Evolutionary conservation across 2,113 vertebrate genomes (phyloP).

Genomic region (Brevimyrus niger): DNA sequence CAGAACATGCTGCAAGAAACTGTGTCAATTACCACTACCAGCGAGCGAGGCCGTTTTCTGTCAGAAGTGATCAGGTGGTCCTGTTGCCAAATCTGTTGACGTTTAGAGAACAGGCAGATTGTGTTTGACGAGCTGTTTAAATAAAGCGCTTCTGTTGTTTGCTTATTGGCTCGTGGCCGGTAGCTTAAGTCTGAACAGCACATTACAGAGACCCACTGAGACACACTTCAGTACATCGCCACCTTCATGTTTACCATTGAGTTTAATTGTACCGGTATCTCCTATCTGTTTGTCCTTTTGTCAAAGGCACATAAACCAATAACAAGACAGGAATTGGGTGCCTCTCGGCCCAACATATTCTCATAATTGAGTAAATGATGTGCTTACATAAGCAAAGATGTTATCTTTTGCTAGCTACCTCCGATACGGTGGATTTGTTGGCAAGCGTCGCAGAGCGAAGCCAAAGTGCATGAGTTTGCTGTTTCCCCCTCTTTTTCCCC

Average conservation of each 20-base stretch:
- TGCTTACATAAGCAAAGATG: background rate
- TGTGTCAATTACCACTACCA: background rate
- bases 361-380: background rate
- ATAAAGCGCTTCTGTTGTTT: slow-evolving; percentile 24
- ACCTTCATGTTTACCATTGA: background rate
- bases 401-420: background rate
- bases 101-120: slow-evolving; percentile 1
- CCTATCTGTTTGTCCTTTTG: background rate
- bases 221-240: background rate
- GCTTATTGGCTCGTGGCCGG: slow-evolving; percentile 15
- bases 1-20: background rate
- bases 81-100: slow-evolving; percentile 2
- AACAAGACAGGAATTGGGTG: background rate
- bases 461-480: background rate
- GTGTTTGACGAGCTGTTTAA: slow-evolving; percentile 18
- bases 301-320: background rate
- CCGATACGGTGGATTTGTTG: background rate
- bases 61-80: slow-evolving; percentile 8
- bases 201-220: background rate
- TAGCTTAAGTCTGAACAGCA: background rate
- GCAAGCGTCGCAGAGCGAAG: background rate
- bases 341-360: background rate
- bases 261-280: background rate
- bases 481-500: background rate
- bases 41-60: slow-evolving; percentile 4